phyloP scores from a whole-genome alignment of 1,140 invertebrate species.

The Leptoteleia sp. region DNA sequence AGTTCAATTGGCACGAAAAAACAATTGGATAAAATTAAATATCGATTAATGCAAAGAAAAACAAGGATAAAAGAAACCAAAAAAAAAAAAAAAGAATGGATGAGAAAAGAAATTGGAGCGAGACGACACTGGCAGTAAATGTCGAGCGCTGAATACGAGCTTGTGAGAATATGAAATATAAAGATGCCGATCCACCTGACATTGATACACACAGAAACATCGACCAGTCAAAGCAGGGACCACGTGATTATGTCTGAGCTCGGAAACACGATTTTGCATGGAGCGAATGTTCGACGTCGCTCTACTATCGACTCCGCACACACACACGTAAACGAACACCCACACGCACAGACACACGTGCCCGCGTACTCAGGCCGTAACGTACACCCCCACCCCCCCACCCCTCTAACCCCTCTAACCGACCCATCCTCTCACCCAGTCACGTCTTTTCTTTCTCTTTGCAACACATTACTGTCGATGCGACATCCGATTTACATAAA shows the following conservation, averaged over 20 bases:
- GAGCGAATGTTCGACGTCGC: constrained; percentile 75
- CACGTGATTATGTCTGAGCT: constrained; percentile 82
- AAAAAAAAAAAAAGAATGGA: background rate
- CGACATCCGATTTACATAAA: constrained; percentile 19
- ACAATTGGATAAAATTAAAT: too few relatives aligned
- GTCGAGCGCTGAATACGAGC: constrained; percentile 24
- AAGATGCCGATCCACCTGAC: constrained; percentile 61
- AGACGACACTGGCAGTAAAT: constrained; percentile 52
- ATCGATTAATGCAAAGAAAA: too few relatives aligned
- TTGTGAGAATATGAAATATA: constrained; percentile 40
- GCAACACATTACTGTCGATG: constrained; percentile 19
- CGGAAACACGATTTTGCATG: constrained; percentile 80
- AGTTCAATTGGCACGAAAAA: too few relatives aligned
- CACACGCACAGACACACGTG: constrained; percentile 9
- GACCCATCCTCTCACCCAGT: too few relatives aligned
- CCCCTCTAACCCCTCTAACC: too few relatives aligned
- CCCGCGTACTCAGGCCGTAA: too few relatives aligned
- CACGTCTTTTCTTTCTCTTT: constrained; percentile 24
- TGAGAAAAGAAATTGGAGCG: constrained; percentile 6
- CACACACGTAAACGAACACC: constrained; percentile 13
- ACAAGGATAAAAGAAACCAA: too few relatives aligned
- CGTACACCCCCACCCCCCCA: too few relatives aligned
- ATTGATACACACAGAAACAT: constrained; percentile 76
- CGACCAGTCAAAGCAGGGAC: constrained; percentile 82
- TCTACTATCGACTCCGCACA: constrained; percentile 79